A percentile compares a stretch with the other conserved stretches of the same genome.
Evolutionary conservation across 2,797 vertebrate genomes (phyloP).

Genomic region (Ataeniobius toweri): DNA sequence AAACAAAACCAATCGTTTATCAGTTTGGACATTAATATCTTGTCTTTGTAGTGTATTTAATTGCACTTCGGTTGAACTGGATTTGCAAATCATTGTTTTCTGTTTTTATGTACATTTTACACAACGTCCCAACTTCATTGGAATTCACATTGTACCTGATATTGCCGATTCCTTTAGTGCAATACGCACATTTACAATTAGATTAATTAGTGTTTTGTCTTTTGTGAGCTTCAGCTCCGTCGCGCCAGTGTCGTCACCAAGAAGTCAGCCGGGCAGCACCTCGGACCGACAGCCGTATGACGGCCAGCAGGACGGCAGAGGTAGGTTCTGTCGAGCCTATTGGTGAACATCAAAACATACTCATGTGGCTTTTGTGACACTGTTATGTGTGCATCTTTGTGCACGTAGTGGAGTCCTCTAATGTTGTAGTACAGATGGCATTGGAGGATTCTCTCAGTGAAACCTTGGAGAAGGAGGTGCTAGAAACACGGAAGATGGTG

Average conservation of each 20-base stretch:
- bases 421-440: constrained; percentile 33
- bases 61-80: too few species aligned
- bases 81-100: too few species aligned
- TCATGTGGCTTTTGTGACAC: neutral
- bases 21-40: too few species aligned
- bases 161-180: neutral
- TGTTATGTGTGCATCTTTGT: constrained; percentile 9
- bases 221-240: constrained; percentile 83
- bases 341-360: neutral
- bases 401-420: constrained; percentile 39
- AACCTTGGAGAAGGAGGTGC: constrained; percentile 92
- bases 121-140: too few species aligned
- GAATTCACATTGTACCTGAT: too few species aligned
- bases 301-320: constrained; percentile 73
- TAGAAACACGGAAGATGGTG: constrained; percentile 95
- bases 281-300: constrained; percentile 81
- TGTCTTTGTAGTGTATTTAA: too few species aligned
- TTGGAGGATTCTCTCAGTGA: constrained; percentile 92
- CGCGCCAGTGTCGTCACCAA: constrained; percentile 87
- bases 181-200: neutral
- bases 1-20: too few species aligned
- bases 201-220: constrained; percentile 34
- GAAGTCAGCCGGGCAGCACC: constrained; percentile 75
- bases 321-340: constrained; percentile 49
- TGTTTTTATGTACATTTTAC: too few species aligned